Base-by-base conservation (phyloP, 2,888 invertebrate genomes). In the Agriopis marginaria region DNA sequence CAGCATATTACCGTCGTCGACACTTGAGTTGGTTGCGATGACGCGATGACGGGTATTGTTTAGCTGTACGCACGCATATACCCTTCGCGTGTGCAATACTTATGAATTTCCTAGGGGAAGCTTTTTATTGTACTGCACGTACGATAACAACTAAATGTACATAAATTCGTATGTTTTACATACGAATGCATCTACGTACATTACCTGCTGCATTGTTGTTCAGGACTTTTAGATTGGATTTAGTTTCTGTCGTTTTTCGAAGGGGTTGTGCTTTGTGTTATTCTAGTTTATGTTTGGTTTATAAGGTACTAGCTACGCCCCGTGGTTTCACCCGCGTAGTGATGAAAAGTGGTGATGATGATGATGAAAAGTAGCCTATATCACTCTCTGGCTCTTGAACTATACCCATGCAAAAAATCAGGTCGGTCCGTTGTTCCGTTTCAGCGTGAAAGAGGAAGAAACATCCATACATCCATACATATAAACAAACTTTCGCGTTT, bases 21-120 rank as follows among this genome's bases (percentile, higher is more conserved):
- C 87, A 89, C 91, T 91, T 87, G 86, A 90, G 87, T 82, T 79
- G 78, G 79, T 80, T 81, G 89, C 86, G 86, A 89, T 90, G 91
- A 86, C 86, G 89, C 87, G 85, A 89, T 90, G 91, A 85, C 86
- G 88, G 82, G 88, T 85, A 91, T 92, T 92, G 92, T 92, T 91
- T 88, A 88, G 85, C 86, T 86, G 87, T 87, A 88, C 89, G 91
- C 87, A 89, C 88, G 90, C 89, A 89, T 88, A 84, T 87, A 84
- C 88, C 64, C 61, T 92, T 84, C 86, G 82, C 80, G 82, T 79
- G 84, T 81, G 88, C 87, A 87, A 89, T 92, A 91, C 90, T 92
- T 89, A 86, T 90, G 89, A 90, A 89, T 90, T 90, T 90, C 85
- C 88, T 88, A 88, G 89, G 90, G 89, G 86, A 88, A 82, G 82